phyloP scores from a whole-genome alignment of 2,888 invertebrate species.

The Synanthedon myopaeformis region DNA sequence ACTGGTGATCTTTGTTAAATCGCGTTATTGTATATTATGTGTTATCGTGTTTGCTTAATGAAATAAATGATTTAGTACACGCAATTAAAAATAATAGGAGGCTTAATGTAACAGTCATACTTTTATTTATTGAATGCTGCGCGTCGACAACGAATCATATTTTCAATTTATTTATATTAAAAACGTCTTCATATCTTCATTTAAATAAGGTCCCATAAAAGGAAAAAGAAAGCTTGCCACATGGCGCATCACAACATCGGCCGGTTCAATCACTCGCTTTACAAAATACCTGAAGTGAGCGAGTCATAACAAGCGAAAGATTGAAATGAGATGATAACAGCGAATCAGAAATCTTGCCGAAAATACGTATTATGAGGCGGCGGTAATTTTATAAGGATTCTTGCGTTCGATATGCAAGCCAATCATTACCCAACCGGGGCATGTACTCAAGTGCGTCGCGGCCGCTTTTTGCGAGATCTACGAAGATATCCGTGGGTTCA shows the following conservation, averaged over 20 bases:
- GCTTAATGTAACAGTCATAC: too few relatives aligned
- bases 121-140: too few relatives aligned
- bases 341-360: constrained; percentile 64
- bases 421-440: constrained; percentile 50
- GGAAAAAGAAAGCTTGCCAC: constrained; percentile 9
- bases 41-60: constrained; percentile 1
- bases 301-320: constrained; percentile 62
- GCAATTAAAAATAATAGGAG: too few relatives aligned
- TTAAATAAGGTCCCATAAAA: constrained; percentile 22
- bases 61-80: constrained; percentile 6
- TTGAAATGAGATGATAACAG: constrained; percentile 62
- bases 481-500: constrained; percentile 42
- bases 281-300: constrained; percentile 36
- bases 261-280: constrained; percentile 36
- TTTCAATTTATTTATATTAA: background rate
- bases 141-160: background rate
- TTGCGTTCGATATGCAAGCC: constrained; percentile 54
- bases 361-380: constrained; percentile 56
- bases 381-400: constrained; percentile 65
- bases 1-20: background rate
- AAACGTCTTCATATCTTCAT: constrained; percentile 22
- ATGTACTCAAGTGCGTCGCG: constrained; percentile 32
- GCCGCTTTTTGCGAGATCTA: constrained; percentile 51
- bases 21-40: background rate
- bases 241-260: constrained; percentile 31